phyloP scores from a whole-genome alignment of 2,797 vertebrate species.

The Acropternis orthonyx region DNA sequence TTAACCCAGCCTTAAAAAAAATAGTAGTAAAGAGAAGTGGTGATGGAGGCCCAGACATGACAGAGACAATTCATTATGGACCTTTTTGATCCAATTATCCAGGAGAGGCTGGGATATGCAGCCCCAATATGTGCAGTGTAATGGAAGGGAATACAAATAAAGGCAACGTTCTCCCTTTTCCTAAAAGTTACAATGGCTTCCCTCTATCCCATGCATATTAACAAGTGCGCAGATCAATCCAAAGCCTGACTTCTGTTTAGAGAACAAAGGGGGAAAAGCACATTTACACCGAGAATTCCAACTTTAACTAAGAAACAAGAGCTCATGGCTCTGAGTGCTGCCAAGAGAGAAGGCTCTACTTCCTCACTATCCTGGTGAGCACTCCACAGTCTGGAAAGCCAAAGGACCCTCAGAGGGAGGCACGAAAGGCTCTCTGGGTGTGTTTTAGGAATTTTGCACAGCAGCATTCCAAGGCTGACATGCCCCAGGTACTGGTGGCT shows the following conservation, averaged over 20 bases:
- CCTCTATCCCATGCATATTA: background rate
- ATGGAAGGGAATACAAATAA: background rate
- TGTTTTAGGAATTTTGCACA: background rate
- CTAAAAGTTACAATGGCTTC: background rate
- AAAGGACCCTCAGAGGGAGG: background rate
- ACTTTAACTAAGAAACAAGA: background rate
- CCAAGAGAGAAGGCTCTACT: background rate
- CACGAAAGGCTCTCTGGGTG: background rate
- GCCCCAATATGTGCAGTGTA: background rate
- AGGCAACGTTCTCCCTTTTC: background rate
- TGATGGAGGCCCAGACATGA: background rate
- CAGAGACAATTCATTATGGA: slow-evolving; percentile 22
- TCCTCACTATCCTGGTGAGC: background rate
- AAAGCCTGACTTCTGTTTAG: background rate
- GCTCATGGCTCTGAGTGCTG: background rate
- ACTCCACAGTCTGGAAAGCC: background rate
- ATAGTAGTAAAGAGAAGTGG: background rate
- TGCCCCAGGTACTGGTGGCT: background rate
- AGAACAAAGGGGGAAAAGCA: background rate
- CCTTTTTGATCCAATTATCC: slow-evolving; percentile 40
- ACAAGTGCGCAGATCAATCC: background rate
- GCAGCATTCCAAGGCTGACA: rapidly evolving
- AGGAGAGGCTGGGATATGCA: background rate
- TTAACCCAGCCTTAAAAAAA: background rate
- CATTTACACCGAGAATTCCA: background rate